Evolutionary conservation across 2,113 vertebrate species (phyloP), one percentile per base, ranked within the genome.

Genomic region (Brevimyrus niger): DNA sequence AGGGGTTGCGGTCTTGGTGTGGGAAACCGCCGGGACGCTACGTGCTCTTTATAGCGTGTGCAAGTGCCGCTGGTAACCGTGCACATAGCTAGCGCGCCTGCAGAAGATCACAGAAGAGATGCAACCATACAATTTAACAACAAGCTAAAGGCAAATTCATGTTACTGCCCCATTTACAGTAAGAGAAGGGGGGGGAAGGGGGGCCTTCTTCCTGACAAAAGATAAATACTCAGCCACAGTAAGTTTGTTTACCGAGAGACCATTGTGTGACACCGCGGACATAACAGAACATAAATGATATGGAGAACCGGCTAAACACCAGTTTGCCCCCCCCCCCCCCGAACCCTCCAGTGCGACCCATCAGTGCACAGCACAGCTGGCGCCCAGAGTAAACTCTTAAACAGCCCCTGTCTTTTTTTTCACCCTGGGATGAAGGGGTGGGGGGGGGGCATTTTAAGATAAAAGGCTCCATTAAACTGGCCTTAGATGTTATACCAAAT

Each of bases 161-260:
- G 94, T 94, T 94, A 92, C 91, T 91, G 93, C 89, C 89, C 94
- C 92, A 94, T 95, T 96, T 96, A 95, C 94, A 93, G 91, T 95
- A 94, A 94, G 94, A 94, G 94, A 93, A 94, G 90, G 76, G n/a
- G n/a, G n/a, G n/a, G n/a, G n/a, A n/a, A n/a, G n/a, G n/a, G n/a
- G n/a, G n/a, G 85, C 91, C 92, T 80, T 90, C 92, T 94, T 95
- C 91, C 90, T 93, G 94, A 94, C 42, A 90, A 91, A 91, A 90
- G 91, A 69, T 15, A 91, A 88, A 92, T 93, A 92, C 92, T 88
- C 88, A 76, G 92, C 91, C 92, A 87, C 88, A 58, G 92, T 90
- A 87, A 61, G 88, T 91, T 87, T 92, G 92, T 93, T 76, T 87
- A 91, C 61, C 89, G 83, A 31, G 92, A 90, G 86, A 92, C 88